These are phyloP conservation scores for Hippoglossus hippoglossus DNA, from an alignment of 2,797 vertebrate genomes.

Conservation along the genomic window DNA sequence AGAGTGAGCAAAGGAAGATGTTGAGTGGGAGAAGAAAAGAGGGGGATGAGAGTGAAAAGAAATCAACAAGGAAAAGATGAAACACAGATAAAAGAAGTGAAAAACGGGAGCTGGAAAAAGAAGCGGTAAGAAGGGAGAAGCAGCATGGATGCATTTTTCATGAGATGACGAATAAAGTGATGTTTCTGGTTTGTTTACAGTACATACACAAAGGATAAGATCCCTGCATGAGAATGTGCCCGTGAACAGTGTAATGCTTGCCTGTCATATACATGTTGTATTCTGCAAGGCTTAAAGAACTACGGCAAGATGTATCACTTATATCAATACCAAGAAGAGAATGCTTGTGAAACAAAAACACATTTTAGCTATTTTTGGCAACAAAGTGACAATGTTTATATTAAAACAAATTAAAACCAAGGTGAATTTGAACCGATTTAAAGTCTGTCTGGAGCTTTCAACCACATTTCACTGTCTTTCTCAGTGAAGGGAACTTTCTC, in stretches of 20 bases:
- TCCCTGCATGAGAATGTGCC: not conserved
- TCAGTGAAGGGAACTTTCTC: too few relatives aligned
- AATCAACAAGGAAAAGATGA: too few relatives aligned
- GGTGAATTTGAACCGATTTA: too few relatives aligned
- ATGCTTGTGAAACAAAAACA: not conserved
- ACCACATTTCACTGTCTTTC: too few relatives aligned
- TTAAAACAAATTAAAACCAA: too few relatives aligned
- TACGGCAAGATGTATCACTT: not conserved
- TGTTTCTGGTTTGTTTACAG: conserved; percentile 9
- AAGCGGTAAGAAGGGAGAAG: conserved; percentile 4
- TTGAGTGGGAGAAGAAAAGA: not conserved
- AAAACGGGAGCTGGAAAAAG: not conserved
- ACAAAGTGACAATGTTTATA: too few relatives aligned
- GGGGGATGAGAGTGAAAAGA: not conserved
- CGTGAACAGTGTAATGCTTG: not conserved
- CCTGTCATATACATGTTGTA: not conserved
- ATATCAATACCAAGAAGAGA: not conserved
- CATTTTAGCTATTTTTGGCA: not conserved
- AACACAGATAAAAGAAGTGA: not conserved
- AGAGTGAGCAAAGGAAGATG: not conserved
- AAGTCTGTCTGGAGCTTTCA: too few relatives aligned
- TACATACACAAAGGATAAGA: not conserved
- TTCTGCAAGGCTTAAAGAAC: not conserved
- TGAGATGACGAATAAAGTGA: conserved; percentile 14
- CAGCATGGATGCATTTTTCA: conserved; percentile 21